phyloP scores from a whole-genome alignment of 1,140 invertebrate species.

The Drosophila pectinifera region DNA sequence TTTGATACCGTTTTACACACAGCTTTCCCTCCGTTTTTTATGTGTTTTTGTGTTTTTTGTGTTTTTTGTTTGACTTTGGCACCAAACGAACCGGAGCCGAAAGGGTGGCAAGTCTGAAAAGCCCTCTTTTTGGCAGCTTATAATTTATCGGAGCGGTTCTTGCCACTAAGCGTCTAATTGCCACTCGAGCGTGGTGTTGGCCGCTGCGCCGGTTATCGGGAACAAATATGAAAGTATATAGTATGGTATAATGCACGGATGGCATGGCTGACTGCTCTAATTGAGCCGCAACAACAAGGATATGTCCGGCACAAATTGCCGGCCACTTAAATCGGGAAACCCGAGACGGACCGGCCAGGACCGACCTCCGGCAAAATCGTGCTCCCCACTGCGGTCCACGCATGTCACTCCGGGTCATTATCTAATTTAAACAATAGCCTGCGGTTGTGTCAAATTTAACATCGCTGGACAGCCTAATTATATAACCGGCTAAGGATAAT shows the following conservation, averaged over 20 bases:
- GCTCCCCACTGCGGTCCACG: conserved; percentile 2
- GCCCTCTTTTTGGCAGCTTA: conserved; percentile 38
- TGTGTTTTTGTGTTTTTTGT: neutral
- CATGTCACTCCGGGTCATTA: conserved; percentile 37
- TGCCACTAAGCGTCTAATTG: conserved; percentile 39
- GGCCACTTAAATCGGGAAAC: conserved; percentile 59
- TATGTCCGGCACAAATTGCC: conserved; percentile 54
- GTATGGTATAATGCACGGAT: conserved; percentile 11
- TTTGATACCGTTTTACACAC: conserved; percentile 51
- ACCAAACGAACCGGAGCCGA: conserved; percentile 1
- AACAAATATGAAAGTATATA: conserved; percentile 24
- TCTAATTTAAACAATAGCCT: conserved; percentile 27
- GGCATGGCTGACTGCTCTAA: conserved; percentile 31
- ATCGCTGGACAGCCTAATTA: neutral
- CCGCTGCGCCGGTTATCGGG: conserved; percentile 11
- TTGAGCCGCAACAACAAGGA: conserved; percentile 45
- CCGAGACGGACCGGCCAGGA: conserved; percentile 12
- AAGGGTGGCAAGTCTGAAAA: conserved; percentile 44
- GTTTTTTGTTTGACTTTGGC: too few relatives aligned
- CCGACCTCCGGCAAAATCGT: neutral
- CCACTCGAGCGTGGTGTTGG: conserved; percentile 13
- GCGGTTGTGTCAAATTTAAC: conserved; percentile 5
- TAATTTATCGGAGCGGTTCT: conserved; percentile 50
- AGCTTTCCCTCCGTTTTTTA: conserved; percentile 5
- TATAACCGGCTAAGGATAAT: neutral